These are phyloP conservation scores for Podotricha telesiphe DNA, from an alignment of 2,888 invertebrate species.

Conservation along the genomic window DNA sequence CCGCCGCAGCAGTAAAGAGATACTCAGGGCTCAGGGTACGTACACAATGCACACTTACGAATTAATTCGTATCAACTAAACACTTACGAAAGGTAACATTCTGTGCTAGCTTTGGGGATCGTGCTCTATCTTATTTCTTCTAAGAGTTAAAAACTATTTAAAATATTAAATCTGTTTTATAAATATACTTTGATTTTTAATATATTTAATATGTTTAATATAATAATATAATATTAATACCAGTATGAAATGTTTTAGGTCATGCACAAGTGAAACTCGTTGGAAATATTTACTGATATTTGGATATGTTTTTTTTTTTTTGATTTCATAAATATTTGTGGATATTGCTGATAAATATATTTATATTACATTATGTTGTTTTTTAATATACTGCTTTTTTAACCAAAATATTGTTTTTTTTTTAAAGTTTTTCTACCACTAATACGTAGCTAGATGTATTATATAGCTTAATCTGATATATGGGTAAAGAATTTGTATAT, in stretches of 20 bases:
- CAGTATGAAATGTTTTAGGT: not conserved
- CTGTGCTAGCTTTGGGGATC: conserved; percentile 45
- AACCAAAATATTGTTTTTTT: too few species aligned
- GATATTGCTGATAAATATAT: not conserved
- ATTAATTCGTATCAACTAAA: conserved; percentile 48
- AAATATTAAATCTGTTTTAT: conserved; percentile 9
- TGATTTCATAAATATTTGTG: not conserved
- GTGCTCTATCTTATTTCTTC: conserved; percentile 35
- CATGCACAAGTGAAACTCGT: not conserved
- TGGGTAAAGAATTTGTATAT: too few species aligned
- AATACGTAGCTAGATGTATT: too few species aligned
- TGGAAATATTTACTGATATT: not conserved
- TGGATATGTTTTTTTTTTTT: not conserved
- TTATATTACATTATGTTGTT: not conserved
- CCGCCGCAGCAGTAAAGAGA: conserved; percentile 61
- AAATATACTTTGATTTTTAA: not conserved
- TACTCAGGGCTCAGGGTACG: conserved; percentile 59
- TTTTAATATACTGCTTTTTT: too few species aligned
- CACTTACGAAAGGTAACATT: conserved; percentile 47
- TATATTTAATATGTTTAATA: not conserved
- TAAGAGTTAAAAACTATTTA: conserved; percentile 1
- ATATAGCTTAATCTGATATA: too few species aligned
- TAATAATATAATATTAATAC: too few species aligned
- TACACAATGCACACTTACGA: conserved; percentile 74
- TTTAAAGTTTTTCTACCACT: too few species aligned